Percentiles rank a stretch among this genome's conserved stretches.
phyloP scores from a whole-genome alignment of 1,140 invertebrate genomes.

The Helicoverpa zea region DNA sequence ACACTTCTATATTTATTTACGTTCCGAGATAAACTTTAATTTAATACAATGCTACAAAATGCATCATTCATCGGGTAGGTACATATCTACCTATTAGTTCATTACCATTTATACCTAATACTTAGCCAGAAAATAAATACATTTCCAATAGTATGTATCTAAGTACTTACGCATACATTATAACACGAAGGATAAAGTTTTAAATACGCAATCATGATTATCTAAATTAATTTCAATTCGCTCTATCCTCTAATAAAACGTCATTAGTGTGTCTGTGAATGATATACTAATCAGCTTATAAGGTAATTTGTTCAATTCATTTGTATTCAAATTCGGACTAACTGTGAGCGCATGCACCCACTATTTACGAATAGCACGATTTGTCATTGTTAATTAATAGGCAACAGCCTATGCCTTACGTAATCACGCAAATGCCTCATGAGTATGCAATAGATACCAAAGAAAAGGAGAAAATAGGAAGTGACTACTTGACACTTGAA shows the following conservation, averaged over 20 bases:
- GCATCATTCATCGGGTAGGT: not conserved
- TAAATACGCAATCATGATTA: not conserved
- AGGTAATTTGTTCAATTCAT: slow-evolving; percentile 12
- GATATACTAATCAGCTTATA: slow-evolving; percentile 1
- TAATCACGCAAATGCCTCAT: slow-evolving; percentile 29
- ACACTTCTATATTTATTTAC: not conserved
- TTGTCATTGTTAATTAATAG: slow-evolving; percentile 42
- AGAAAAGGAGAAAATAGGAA: slow-evolving; percentile 47
- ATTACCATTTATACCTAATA: not conserved
- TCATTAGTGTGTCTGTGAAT: not conserved
- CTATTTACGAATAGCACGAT: slow-evolving; percentile 13
- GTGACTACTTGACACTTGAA: slow-evolving; percentile 34
- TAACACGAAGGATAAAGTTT: not conserved
- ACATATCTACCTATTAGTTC: not conserved
- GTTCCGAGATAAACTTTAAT: not conserved
- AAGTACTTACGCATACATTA: no score
- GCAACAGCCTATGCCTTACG: slow-evolving; percentile 25
- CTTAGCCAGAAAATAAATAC: not conserved
- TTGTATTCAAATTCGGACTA: not conserved
- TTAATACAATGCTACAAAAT: no score
- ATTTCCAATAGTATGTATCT: not conserved
- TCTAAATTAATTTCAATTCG: not conserved
- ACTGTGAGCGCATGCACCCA: slow-evolving; percentile 12
- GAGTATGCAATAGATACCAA: slow-evolving; percentile 29
- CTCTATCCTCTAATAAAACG: not conserved